A percentile compares a stretch with the other conserved stretches of the same genome.
Evolutionary conservation across 2,113 vertebrate genomes (phyloP).

Genomic region (Prunella himalayana): DNA sequence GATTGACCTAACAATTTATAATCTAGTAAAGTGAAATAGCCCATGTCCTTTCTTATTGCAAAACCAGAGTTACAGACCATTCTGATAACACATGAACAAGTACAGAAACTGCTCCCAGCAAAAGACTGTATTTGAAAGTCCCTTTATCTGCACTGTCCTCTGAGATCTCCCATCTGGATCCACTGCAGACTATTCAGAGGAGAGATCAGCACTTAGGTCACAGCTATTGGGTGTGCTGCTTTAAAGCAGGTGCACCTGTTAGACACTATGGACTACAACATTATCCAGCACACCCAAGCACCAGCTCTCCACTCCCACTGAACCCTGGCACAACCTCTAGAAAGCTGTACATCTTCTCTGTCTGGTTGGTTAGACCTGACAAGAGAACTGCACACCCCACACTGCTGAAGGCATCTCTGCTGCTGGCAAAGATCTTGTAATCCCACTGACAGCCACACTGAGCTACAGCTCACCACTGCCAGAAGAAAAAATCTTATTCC

Average conservation of each 20-base stretch:
- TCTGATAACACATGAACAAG: not conserved
- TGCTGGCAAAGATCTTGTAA: not conserved
- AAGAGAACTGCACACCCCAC: not conserved
- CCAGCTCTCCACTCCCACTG: not conserved
- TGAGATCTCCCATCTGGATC: not conserved
- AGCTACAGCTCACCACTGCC: not conserved
- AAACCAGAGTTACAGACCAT: conserved; percentile 33
- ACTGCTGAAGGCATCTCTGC: not conserved
- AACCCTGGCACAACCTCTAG: not conserved
- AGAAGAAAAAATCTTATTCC: not conserved
- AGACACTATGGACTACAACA: not conserved
- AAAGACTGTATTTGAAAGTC: not conserved
- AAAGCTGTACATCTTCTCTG: not conserved
- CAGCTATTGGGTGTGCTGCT: rapidly evolving
- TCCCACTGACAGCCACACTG: rapidly evolving
- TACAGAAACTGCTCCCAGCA: not conserved
- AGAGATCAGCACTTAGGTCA: not conserved
- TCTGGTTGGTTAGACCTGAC: not conserved
- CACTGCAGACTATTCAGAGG: not conserved
- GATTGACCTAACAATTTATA: not conserved
- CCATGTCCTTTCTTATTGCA: not conserved
- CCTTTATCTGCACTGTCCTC: not conserved
- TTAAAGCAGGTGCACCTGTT: not conserved
- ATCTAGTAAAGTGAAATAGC: not conserved
- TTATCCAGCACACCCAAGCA: not conserved